Evolutionary conservation across 2,888 invertebrate genomes (phyloP).

Genomic region (Digitonthophagus gazella): DNA sequence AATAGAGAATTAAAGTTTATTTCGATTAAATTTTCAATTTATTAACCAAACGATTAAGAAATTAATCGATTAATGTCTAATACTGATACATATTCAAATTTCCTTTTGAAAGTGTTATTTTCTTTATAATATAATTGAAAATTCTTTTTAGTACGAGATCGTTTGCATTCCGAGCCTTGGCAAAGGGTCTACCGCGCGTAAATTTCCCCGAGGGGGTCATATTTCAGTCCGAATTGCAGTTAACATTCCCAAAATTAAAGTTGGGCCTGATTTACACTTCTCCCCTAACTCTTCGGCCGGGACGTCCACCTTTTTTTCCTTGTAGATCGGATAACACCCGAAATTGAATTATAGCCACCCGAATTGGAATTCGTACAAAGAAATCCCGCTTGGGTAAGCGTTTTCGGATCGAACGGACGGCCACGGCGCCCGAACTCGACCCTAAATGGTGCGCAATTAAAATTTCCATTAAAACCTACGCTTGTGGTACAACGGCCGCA

Average conservation of each 20-base stretch:
- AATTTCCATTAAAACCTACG: not conserved
- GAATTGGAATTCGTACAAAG: not conserved
- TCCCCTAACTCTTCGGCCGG: not conserved
- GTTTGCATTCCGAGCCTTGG: not conserved
- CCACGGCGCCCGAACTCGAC: no score
- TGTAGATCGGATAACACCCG: not conserved
- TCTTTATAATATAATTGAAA: not conserved
- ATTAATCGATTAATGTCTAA: no score
- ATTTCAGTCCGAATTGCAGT: conserved; percentile 12
- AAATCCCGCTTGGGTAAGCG: no score
- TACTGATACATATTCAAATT: no score
- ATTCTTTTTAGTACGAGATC: not conserved
- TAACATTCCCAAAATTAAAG: conserved; percentile 14
- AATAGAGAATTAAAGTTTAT: no score
- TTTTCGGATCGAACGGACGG: no score
- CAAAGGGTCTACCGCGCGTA: not conserved
- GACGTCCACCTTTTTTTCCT: not conserved
- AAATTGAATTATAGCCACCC: not conserved
- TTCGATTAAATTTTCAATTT: no score
- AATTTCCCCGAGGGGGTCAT: conserved; percentile 5
- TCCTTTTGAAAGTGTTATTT: no score
- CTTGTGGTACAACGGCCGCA: not conserved
- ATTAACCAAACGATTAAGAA: no score
- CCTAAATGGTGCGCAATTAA: not conserved
- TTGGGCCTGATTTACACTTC: conserved; percentile 9